A percentile compares a stretch with the other conserved stretches of the same genome.
phyloP scores from a whole-genome alignment of 1,140 invertebrate genomes.

The Yoshiicerus persimilis region DNA sequence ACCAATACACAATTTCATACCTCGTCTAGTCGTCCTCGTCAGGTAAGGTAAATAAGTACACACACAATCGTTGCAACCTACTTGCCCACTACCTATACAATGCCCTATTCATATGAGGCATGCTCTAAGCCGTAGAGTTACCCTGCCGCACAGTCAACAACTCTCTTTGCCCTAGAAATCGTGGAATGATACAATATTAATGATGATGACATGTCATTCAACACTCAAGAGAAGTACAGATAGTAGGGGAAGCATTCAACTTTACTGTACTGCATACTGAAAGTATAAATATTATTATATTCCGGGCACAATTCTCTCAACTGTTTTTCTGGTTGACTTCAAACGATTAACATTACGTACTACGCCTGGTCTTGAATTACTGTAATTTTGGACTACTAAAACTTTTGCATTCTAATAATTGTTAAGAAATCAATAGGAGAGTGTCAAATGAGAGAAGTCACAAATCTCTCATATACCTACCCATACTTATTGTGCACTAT shows the following conservation, averaged over 20 bases:
- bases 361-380: no score
- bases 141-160: background rate
- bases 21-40: no score
- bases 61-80: background rate
- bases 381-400: no score
- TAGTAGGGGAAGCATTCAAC: background rate
- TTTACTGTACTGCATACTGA: background rate
- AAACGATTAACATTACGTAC: no score
- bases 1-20: background rate
- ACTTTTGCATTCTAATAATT: no score
- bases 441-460: no score
- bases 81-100: background rate
- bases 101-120: background rate
- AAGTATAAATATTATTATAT: no score
- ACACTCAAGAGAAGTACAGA: background rate
- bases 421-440: no score
- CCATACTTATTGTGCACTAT: no score
- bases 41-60: background rate
- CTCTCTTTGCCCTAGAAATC: background rate
- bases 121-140: background rate
- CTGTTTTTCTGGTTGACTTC: no score
- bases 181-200: background rate
- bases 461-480: no score
- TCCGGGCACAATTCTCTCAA: no score
- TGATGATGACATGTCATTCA: constrained; percentile 10